A percentile compares a stretch with the other conserved stretches of the same genome.
Evolutionary conservation across 2,113 vertebrate genomes (phyloP).

Genomic region (Hippocampus abdominalis): DNA sequence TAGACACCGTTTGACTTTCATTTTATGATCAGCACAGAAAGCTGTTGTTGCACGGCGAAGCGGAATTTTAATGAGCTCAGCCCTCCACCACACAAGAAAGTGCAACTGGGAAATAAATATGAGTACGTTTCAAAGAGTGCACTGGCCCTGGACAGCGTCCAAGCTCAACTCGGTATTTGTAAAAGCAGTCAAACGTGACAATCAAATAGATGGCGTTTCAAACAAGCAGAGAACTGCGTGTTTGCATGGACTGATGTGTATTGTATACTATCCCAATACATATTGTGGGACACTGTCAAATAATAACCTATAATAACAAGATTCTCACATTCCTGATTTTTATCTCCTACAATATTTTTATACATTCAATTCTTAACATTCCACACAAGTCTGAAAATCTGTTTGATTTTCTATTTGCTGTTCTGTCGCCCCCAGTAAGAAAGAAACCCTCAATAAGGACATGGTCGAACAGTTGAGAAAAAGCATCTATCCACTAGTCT

Average conservation of each 20-base stretch:
- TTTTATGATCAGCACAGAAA: constrained; percentile 51
- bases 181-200: constrained; percentile 34
- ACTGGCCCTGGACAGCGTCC: constrained; percentile 13
- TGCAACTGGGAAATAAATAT: constrained; percentile 50
- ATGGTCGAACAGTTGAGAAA: neutral
- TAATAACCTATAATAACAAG: too few species aligned
- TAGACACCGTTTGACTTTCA: constrained; percentile 31
- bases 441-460: neutral
- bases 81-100: constrained; percentile 38
- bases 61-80: constrained; percentile 52
- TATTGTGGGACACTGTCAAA: too few species aligned
- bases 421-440: neutral
- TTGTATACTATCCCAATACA: neutral
- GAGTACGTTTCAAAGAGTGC: constrained; percentile 44
- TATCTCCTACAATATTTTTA: neutral
- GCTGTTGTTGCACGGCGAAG: constrained; percentile 35
- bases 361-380: neutral
- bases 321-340: neutral
- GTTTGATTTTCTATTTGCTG: neutral
- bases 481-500: neutral
- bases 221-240: constrained; percentile 7
- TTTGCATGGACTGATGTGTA: neutral
- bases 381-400: neutral
- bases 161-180: constrained; percentile 22
- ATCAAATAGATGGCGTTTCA: constrained; percentile 17